Evolutionary conservation across 2,797 vertebrate species (phyloP).

Genomic region (Toxotes lorentzi): DNA sequence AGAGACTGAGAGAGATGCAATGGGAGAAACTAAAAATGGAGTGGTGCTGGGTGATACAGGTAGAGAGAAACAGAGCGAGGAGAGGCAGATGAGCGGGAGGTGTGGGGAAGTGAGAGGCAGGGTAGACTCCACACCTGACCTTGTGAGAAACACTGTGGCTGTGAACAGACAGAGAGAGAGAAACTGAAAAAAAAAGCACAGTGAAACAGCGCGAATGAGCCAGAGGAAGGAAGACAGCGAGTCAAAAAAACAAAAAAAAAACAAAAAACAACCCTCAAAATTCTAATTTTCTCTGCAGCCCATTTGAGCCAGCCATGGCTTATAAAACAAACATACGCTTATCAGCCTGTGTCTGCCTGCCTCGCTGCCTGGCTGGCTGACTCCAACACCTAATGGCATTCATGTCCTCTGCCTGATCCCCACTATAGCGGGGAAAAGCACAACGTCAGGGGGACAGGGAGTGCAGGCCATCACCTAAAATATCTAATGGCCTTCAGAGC

Average conservation of each 20-base stretch:
- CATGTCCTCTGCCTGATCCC: slow-evolving; percentile 78
- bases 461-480: slow-evolving; percentile 77
- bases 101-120: slow-evolving; percentile 38
- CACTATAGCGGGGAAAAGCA: slow-evolving; percentile 53
- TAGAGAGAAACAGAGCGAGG: slow-evolving; percentile 66
- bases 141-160: slow-evolving; percentile 66
- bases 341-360: slow-evolving; percentile 61
- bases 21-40: slow-evolving; percentile 62
- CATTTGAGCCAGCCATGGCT: slow-evolving; percentile 67
- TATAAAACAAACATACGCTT: slow-evolving; percentile 70
- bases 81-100: slow-evolving; percentile 54
- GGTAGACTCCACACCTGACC: slow-evolving; percentile 70
- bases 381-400: slow-evolving; percentile 66
- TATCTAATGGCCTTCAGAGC: slow-evolving; percentile 77
- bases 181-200: not conserved
- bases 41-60: slow-evolving; percentile 27
- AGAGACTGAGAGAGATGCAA: slow-evolving; percentile 25
- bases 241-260: not conserved
- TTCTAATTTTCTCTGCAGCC: slow-evolving; percentile 69
- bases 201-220: slow-evolving; percentile 41
- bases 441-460: slow-evolving; percentile 53
- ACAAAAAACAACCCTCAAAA: slow-evolving; percentile 22
- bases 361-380: slow-evolving; percentile 56
- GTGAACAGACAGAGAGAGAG: slow-evolving; percentile 39
- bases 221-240: not conserved